A percentile compares a stretch with the other conserved stretches of the same genome.
These are phyloP conservation scores for Arenaria interpres DNA, from an alignment of 2,113 vertebrate genomes.

Conservation along the genomic window DNA sequence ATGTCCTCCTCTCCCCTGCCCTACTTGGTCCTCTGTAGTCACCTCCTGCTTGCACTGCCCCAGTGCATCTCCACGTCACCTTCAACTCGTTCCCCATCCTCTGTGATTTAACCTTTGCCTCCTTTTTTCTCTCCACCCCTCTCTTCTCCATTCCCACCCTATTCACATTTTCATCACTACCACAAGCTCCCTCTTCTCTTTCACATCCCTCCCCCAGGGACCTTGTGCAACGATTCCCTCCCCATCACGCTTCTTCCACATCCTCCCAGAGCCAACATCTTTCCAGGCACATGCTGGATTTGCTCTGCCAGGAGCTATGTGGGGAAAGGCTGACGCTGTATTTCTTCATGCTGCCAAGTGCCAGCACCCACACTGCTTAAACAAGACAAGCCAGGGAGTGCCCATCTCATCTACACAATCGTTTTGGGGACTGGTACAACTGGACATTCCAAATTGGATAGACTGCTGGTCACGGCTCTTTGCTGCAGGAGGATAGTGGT, in stretches of 20 bases:
- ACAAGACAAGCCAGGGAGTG: neutral
- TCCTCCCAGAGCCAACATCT: neutral
- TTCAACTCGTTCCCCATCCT: neutral
- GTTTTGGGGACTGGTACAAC: neutral
- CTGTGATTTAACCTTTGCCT: neutral
- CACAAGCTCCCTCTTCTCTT: neutral
- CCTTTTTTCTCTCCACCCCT: neutral
- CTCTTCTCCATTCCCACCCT: neutral
- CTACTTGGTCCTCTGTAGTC: neutral
- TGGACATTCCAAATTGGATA: neutral
- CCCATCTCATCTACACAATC: neutral
- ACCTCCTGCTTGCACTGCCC: neutral
- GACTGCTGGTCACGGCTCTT: neutral
- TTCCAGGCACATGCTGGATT: neutral
- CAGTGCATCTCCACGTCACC: neutral
- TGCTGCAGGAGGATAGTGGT: neutral
- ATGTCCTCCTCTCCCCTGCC: neutral
- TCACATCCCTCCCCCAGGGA: neutral
- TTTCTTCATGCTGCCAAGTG: neutral
- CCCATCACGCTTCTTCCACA: neutral
- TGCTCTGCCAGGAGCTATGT: neutral
- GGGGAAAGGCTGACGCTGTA: neutral
- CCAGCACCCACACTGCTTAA: neutral
- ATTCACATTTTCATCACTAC: neutral
- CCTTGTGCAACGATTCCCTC: neutral